A percentile compares a stretch with the other conserved stretches of the same genome.
Evolutionary conservation across 1,140 invertebrate genomes (phyloP).

Genomic region (Aphaenogaster floridana): DNA sequence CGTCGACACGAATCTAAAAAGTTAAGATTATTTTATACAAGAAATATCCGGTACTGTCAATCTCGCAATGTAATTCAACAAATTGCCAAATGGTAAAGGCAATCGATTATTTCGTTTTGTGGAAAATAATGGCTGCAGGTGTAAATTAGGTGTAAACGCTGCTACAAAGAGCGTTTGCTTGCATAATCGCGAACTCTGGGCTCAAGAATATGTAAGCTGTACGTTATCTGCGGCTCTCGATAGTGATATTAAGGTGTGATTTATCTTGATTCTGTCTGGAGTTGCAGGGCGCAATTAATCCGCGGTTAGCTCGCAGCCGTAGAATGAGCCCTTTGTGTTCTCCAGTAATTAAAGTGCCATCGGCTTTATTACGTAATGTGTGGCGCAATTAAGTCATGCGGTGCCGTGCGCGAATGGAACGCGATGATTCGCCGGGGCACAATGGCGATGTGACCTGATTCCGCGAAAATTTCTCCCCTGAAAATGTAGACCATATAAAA

Average conservation of each 20-base stretch:
- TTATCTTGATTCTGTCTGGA: slow-evolving; percentile 31
- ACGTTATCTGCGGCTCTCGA: slow-evolving; percentile 19
- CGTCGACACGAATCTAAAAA: not conserved
- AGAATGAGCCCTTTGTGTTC: slow-evolving; percentile 52
- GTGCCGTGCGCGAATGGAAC: slow-evolving; percentile 20
- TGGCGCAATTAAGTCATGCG: slow-evolving; percentile 59
- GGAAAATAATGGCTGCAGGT: not conserved
- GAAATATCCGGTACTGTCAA: not conserved
- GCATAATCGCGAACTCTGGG: not conserved
- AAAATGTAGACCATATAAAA: slow-evolving; percentile 14
- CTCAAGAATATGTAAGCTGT: not conserved
- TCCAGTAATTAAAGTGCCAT: slow-evolving; percentile 55
- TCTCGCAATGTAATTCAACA: not conserved
- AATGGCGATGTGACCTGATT: slow-evolving; percentile 42
- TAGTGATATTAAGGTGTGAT: slow-evolving; percentile 36
- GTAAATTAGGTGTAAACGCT: not conserved
- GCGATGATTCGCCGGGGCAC: slow-evolving; percentile 41
- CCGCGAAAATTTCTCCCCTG: slow-evolving; percentile 13
- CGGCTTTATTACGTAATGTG: slow-evolving; percentile 61
- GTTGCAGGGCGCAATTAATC: slow-evolving; percentile 24
- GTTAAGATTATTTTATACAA: not conserved
- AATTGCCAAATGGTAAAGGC: not conserved
- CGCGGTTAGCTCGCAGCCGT: slow-evolving; percentile 7
- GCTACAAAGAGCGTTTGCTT: not conserved
- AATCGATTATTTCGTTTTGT: not conserved